These are phyloP conservation scores for Mormyrops boulengeri DNA, from an alignment of 2,797 vertebrate genomes.

Conservation along the genomic window DNA sequence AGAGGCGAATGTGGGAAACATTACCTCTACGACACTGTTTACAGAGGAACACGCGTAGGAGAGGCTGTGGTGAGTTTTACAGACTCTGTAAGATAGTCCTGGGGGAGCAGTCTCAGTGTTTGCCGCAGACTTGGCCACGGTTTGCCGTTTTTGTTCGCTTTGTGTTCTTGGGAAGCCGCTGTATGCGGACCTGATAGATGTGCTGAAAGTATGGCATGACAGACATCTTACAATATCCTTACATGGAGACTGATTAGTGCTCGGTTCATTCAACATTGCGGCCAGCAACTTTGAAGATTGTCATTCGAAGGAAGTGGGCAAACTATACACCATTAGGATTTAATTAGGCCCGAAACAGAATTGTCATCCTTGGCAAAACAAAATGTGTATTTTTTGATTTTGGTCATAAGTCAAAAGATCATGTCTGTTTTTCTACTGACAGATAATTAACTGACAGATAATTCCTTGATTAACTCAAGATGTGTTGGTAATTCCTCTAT, in stretches of 20 bases:
- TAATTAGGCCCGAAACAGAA: background rate
- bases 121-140: background rate
- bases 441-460: slow-evolving; percentile 45
- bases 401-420: slow-evolving; percentile 42
- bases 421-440: slow-evolving; percentile 34
- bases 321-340: background rate
- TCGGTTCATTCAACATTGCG: slow-evolving; percentile 51
- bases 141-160: background rate
- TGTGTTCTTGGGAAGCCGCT: background rate
- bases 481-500: slow-evolving; percentile 47
- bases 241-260: slow-evolving; percentile 8
- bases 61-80: slow-evolving; percentile 23
- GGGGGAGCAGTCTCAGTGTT: background rate
- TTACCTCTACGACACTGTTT: slow-evolving; percentile 20
- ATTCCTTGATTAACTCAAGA: slow-evolving; percentile 40
- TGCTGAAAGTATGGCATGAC: background rate
- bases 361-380: slow-evolving; percentile 55
- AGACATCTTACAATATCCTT: background rate
- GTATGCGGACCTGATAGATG: background rate
- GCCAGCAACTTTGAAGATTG: background rate
- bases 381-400: slow-evolving; percentile 28
- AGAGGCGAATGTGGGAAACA: background rate
- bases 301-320: background rate
- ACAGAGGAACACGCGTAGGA: slow-evolving; percentile 19
- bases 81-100: slow-evolving; percentile 20